Conservation (phyloP, 2,888 invertebrate genomes). For the Conomelus anceps region DNA sequence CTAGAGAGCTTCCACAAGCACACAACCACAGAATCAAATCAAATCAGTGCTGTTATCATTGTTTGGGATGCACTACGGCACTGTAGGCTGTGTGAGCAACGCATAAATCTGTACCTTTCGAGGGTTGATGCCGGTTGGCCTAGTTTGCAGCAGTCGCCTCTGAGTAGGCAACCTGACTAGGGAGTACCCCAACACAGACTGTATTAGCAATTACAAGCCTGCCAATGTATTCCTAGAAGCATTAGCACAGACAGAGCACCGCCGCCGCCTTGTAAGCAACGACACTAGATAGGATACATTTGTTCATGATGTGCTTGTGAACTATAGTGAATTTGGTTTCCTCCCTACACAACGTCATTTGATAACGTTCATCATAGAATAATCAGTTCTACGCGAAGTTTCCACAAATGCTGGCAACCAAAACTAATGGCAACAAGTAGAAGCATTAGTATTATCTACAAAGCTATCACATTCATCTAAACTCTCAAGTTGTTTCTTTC, state of each 20-base stretch:
- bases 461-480: no score
- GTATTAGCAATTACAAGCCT: neutral
- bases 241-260: neutral
- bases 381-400: no score
- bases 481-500: no score
- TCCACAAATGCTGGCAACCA: no score
- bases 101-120: neutral
- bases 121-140: neutral
- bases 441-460: no score
- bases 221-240: neutral
- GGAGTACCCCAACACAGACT: neutral
- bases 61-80: neutral
- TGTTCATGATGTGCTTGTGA: neutral
- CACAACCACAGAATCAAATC: neutral
- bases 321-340: neutral
- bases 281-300: neutral
- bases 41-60: neutral
- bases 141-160: neutral
- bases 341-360: neutral
- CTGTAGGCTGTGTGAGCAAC: neutral
- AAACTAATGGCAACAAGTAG: no score
- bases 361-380: neutral
- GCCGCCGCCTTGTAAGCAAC: neutral
- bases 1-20: neutral
- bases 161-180: neutral